Evolutionary conservation across 2,113 vertebrate species (phyloP).

Genomic region (Gymnocephalus cernua): DNA sequence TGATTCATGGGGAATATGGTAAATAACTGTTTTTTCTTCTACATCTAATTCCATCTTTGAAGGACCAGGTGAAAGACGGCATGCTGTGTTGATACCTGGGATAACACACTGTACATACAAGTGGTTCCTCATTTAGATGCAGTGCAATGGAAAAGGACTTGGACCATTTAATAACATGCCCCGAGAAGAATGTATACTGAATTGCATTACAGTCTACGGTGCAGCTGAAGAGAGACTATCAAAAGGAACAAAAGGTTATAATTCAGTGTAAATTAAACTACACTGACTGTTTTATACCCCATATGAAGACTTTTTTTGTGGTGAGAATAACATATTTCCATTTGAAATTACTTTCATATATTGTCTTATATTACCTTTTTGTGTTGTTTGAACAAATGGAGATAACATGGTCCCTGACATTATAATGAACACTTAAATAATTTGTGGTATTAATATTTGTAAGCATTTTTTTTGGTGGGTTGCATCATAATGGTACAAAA

Average conservation of each 20-base stretch:
- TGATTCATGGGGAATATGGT: slow-evolving; percentile 12
- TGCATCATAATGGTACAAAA: not conserved
- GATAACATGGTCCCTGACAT: not conserved
- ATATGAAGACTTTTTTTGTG: not conserved
- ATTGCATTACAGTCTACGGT: not conserved
- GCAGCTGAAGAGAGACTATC: not conserved
- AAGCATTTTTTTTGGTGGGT: not conserved
- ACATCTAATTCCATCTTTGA: slow-evolving; percentile 21
- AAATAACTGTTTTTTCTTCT: slow-evolving; percentile 4
- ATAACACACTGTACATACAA: slow-evolving; percentile 12
- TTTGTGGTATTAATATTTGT: not conserved
- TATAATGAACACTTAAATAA: not conserved
- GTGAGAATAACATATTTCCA: not conserved
- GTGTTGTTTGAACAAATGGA: not conserved
- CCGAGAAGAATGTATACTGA: not conserved
- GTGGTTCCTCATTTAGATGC: not conserved
- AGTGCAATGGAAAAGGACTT: slow-evolving; percentile 3
- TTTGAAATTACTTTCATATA: not conserved
- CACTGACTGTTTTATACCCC: not conserved
- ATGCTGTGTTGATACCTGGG: slow-evolving; percentile 19
- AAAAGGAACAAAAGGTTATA: too few relatives aligned
- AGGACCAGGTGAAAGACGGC: slow-evolving; percentile 17
- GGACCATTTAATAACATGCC: not conserved
- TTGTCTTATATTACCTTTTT: not conserved
- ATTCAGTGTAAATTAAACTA: not conserved